Percentiles rank a stretch among this genome's conserved stretches.
Evolutionary conservation across 2,888 invertebrate genomes (phyloP).

Genomic region (Drosophila picticornis): DNA sequence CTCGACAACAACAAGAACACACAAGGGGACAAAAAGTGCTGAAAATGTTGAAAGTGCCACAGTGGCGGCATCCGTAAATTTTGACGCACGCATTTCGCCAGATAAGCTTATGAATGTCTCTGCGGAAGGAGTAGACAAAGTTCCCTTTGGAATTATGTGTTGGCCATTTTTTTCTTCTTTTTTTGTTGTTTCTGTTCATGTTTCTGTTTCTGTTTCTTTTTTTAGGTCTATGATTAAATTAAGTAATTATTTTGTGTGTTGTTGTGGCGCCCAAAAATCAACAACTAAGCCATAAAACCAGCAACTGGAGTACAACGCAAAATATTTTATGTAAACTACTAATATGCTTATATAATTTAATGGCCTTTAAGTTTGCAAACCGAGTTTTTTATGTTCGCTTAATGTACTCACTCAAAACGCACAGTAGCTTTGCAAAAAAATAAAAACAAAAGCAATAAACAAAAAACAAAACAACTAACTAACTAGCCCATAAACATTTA

Average conservation of each 20-base stretch:
- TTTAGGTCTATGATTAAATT: slow-evolving; percentile 71
- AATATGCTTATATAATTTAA: slow-evolving; percentile 49
- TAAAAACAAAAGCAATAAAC: slow-evolving; percentile 1
- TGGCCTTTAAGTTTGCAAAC: slow-evolving; percentile 26
- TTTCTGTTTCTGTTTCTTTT: slow-evolving; percentile 16
- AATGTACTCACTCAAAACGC: slow-evolving; percentile 52
- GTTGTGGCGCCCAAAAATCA: slow-evolving; percentile 48
- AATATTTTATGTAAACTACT: slow-evolving; percentile 22
- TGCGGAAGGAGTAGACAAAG: slow-evolving; percentile 39
- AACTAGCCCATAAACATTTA: slow-evolving; percentile 42
- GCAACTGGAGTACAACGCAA: slow-evolving; percentile 10
- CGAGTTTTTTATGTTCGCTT: slow-evolving; percentile 21
- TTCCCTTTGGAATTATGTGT: slow-evolving; percentile 41
- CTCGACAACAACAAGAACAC: slow-evolving; percentile 24
- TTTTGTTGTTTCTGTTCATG: slow-evolving; percentile 32
- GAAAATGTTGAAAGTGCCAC: slow-evolving; percentile 74
- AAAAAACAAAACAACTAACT: slow-evolving; percentile 57
- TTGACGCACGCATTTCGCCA: slow-evolving; percentile 56
- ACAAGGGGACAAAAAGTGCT: slow-evolving; percentile 49
- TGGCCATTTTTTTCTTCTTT: slow-evolving; percentile 27
- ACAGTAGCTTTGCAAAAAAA: slow-evolving; percentile 49
- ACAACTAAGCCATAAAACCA: slow-evolving; percentile 1
- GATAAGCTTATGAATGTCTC: slow-evolving; percentile 71
- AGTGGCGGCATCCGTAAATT: slow-evolving; percentile 65
- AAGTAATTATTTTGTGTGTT: slow-evolving; percentile 75